Evolutionary conservation across 2,888 invertebrate genomes (phyloP).

Genomic region (Noctua fimbriata): DNA sequence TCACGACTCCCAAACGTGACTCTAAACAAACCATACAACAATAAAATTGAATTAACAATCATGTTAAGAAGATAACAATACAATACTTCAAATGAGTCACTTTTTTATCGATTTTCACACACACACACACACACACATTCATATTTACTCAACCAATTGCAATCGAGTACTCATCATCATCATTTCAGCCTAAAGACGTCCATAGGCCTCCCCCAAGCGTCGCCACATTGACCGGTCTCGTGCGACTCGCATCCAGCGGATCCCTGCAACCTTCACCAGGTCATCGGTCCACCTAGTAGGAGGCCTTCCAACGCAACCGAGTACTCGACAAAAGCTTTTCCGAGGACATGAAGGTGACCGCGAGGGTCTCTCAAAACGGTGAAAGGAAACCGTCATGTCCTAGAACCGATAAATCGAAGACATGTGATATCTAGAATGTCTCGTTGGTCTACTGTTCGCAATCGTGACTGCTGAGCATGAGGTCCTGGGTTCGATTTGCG

Average conservation of each 20-base stretch:
- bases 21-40: background rate
- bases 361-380: background rate
- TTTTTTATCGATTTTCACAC: constrained; percentile 13
- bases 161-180: background rate
- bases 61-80: constrained; percentile 28
- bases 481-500: too few relatives aligned
- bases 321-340: background rate
- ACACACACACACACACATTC: background rate
- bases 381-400: background rate
- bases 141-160: background rate
- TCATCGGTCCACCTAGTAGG: too few relatives aligned
- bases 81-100: constrained; percentile 29
- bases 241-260: too few relatives aligned
- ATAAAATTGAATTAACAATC: constrained; percentile 18
- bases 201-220: too few relatives aligned
- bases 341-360: background rate
- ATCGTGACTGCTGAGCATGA: too few relatives aligned
- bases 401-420: background rate
- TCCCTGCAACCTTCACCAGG: too few relatives aligned
- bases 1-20: constrained; percentile 9
- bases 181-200: too few relatives aligned
- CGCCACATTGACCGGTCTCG: too few relatives aligned
- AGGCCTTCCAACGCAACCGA: background rate
- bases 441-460: too few relatives aligned
- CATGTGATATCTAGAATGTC: background rate